Evolutionary conservation across 2,113 vertebrate genomes (phyloP), one percentile per base, ranked within the genome.

Genomic region (Heteronetta atricapilla): DNA sequence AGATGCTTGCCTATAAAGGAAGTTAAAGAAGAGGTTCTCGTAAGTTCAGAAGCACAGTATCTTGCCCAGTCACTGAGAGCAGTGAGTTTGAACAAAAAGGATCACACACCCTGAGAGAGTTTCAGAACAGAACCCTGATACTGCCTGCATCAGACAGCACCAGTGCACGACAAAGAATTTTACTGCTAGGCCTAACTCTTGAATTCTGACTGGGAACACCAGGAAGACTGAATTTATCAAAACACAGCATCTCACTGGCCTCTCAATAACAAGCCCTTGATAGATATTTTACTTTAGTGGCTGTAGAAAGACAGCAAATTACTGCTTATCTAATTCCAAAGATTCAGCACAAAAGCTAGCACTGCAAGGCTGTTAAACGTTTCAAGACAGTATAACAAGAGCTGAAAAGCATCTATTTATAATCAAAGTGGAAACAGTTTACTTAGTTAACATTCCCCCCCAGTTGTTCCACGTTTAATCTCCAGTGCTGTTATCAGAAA

Each of bases 1-100:
- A 96, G 91, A 95, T 93, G 88, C 87, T 96, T 95, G 95, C 92
- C 95, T 96, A 96, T 92, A 96, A 96, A 92, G 94, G 96, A 97
- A 97, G 95, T 97, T 96, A 96, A 88, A 96, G 87, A 91, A 90
- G 93, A 96, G 92, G 96, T 96, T 96, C 95, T 79, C 94, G 86
- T 96, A 94, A 96, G 93, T 96, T 95, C 73, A 95, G 94, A 91
- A 97, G 92, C 77, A 96, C 58, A 88, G 90, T n/a, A 95, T 44
- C 95, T 93, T 60, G 38, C 86, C 93, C 76, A 94, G 90, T 78
- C 94, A 92, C 95, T 96, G 94, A 96, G 88, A 95, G 96, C 93
- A 93, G 83, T 72, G 94, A 95, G 90, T 93, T 90, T 94, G 92
- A 94, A 96, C 66, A 95, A 59, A 91, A 94, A 79, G 83, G 69